Base-by-base conservation (phyloP, 2,888 invertebrate genomes). In the Agelastica alni region DNA sequence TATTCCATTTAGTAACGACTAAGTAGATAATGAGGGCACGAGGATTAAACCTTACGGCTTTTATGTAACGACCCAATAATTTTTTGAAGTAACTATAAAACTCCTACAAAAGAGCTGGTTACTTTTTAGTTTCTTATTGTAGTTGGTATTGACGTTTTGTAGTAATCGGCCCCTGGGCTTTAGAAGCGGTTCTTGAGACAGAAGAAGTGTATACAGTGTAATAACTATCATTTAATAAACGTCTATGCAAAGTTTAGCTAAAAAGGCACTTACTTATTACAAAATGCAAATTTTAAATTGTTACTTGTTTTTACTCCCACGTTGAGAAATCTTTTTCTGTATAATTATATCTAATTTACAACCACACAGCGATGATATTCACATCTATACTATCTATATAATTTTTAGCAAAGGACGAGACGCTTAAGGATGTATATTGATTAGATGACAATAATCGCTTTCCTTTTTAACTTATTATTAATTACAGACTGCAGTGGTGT, bases 211-310 rank as follows among this genome's bases (percentile, higher is more conserved):
- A 30, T 37, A 37, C 7, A 18, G 17, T 32, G n/a, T 20, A 18
- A 48, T 48, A 30, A 48, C 48, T 48, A 41, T 48, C 20, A 48
- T 41, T 48, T 18, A 48, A 39, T 41, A 9, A 48, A 41, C 9
- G 17, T 13, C 9, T 36, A 39, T 16, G 39, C 12, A 5, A 18
- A 37, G 39, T 39, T 37, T 37, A 48, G 28, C 37, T 36, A 34
- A 48, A 48, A 48, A 39, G 37, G 48, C 48, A 30, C 30, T 39
- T 26, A 47, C 16, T n/a, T n/a, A n/a, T n/a, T n/a, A n/a, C n/a
- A n/a, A n/a, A n/a, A n/a, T 39, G 22, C 47, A 18, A 47, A 47
- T 39, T 34, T 30, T 26, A 48, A 48, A 48, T 48, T 37, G 37
- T 37, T 48, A 39, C 30, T 39, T 48, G 39, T 39, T 39, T 30